Evolutionary conservation across 1,140 invertebrate species (phyloP).

Genomic region (Drosophila pectinifera): DNA sequence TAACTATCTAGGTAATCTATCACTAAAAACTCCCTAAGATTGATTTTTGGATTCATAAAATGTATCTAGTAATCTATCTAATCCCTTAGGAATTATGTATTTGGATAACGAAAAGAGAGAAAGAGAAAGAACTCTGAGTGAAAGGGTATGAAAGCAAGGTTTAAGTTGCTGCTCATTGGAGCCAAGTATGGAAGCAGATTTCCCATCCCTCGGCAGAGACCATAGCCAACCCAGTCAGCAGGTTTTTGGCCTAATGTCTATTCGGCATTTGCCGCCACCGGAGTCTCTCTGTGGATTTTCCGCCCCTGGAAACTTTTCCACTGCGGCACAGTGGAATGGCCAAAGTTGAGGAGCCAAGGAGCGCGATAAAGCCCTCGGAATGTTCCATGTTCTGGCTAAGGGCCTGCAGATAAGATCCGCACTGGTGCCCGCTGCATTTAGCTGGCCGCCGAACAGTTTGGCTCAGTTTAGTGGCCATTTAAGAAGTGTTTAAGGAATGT

Average conservation of each 20-base stretch:
- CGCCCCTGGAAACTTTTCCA: constrained; percentile 18
- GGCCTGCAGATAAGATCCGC: constrained; percentile 55
- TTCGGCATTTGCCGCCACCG: constrained; percentile 45
- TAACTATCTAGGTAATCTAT: no score
- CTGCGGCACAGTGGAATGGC: constrained; percentile 39
- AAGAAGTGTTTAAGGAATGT: constrained; percentile 29
- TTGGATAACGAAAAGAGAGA: no score
- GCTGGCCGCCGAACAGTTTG: constrained; percentile 13
- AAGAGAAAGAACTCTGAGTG: not conserved
- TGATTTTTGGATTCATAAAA: no score
- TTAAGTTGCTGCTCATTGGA: constrained; percentile 2
- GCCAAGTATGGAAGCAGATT: not conserved
- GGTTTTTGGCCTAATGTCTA: constrained; percentile 55
- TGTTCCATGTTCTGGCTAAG: constrained; percentile 55
- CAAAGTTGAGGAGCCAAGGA: constrained; percentile 49
- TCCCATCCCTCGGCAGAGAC: not conserved
- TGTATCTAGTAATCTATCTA: no score
- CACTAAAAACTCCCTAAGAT: no score
- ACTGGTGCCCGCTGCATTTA: constrained; percentile 33
- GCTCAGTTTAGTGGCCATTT: constrained; percentile 45
- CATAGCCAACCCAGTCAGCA: not conserved
- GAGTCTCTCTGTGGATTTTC: constrained; percentile 1
- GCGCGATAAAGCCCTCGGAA: constrained; percentile 57
- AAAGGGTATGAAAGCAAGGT: constrained; percentile 12
- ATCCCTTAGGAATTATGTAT: no score